These are phyloP conservation scores for Sinosuthora webbiana DNA, from an alignment of 2,113 vertebrate genomes.

Conservation along the genomic window DNA sequence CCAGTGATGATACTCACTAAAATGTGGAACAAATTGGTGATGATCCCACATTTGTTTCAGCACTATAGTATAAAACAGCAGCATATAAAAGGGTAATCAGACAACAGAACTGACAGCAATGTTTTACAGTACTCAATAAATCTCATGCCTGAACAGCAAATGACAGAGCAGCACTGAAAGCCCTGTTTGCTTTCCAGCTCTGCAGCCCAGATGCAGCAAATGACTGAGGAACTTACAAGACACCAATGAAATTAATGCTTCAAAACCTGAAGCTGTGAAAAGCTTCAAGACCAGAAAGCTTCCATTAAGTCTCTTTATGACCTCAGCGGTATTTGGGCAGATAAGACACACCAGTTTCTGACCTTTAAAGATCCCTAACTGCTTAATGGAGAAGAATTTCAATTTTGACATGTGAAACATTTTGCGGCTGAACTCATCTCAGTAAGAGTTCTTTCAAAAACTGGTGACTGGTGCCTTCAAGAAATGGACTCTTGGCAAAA, in stretches of 20 bases:
- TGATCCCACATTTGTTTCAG: constrained; percentile 19
- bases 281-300: neutral
- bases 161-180: neutral
- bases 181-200: neutral
- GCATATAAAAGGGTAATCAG: constrained; percentile 16
- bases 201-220: neutral
- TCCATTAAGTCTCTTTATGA: neutral
- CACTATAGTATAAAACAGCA: constrained; percentile 2
- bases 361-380: neutral
- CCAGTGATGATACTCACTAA: neutral
- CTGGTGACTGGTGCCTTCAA: neutral
- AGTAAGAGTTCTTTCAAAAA: neutral
- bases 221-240: neutral
- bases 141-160: constrained; percentile 7
- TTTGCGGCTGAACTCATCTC: neutral
- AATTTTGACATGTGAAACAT: neutral
- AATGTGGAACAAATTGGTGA: neutral
- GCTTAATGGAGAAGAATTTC: neutral
- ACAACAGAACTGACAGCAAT: neutral
- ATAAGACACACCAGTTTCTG: neutral
- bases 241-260: neutral
- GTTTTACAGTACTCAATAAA: neutral
- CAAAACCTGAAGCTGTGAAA: neutral
- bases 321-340: neutral
- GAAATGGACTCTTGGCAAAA: neutral